Conservation (phyloP, 2,888 invertebrate species). For the Chrysodeixis includens region DNA sequence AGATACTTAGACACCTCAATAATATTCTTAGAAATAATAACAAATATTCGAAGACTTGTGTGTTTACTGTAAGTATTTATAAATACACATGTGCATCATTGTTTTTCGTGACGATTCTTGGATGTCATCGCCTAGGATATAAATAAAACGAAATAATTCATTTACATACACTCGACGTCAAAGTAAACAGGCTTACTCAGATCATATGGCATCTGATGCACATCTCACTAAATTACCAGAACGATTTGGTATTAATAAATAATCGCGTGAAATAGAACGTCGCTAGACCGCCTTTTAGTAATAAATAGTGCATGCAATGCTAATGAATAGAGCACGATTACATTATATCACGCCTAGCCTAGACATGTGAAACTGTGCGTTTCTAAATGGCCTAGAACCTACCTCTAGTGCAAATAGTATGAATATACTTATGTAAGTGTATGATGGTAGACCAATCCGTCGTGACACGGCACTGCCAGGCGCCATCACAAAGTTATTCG, state of each 20-base stretch:
- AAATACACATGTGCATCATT: conserved; percentile 46
- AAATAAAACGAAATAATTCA: conserved; percentile 31
- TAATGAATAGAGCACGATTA: conserved; percentile 42
- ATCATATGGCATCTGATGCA: background rate
- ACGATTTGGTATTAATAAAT: conserved; percentile 19
- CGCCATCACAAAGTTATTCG: conserved; percentile 11
- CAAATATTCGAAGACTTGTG: conserved; percentile 19
- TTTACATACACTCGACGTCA: conserved; percentile 6
- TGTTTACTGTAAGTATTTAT: conserved; percentile 23
- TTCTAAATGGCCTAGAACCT: too few relatives aligned
- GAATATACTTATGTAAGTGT: background rate
- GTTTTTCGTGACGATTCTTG: conserved; percentile 34
- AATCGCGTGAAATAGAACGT: conserved; percentile 15
- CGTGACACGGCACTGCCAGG: conserved; percentile 18
- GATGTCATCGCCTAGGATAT: conserved; percentile 30
- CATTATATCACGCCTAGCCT: conserved; percentile 33
- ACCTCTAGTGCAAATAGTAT: conserved; percentile 10
- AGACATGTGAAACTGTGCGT: conserved; percentile 31
- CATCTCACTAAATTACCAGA: conserved; percentile 5
- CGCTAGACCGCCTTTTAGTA: conserved; percentile 18
- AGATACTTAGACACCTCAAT: conserved; percentile 5
- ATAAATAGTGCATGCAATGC: conserved; percentile 38
- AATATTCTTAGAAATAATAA: conserved; percentile 41
- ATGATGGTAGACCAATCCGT: conserved; percentile 22
- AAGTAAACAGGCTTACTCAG: conserved; percentile 12